A percentile compares a stretch with the other conserved stretches of the same genome.
phyloP scores from a whole-genome alignment of 1,140 invertebrate species.

The Rhagoletis zephyria region DNA sequence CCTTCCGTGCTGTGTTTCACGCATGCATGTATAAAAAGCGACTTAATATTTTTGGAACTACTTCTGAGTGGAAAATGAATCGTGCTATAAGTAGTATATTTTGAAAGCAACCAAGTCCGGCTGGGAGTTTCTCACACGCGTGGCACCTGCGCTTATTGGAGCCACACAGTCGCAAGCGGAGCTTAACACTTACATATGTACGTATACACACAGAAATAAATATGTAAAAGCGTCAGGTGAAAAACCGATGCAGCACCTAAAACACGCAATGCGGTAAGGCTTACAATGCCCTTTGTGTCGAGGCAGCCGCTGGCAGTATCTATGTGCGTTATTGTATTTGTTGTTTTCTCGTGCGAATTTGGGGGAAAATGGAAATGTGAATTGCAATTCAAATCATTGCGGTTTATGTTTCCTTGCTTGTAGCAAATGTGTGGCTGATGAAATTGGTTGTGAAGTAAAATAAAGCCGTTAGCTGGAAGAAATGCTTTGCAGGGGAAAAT shows the following conservation, averaged over 20 bases:
- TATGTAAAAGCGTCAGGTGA: neutral
- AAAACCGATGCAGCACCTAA: neutral
- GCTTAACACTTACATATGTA: neutral
- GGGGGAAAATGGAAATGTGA: constrained; percentile 1
- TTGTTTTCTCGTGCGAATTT: neutral
- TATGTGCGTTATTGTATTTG: neutral
- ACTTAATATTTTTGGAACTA: neutral
- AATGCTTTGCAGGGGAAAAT: too few species aligned
- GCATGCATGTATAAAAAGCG: neutral
- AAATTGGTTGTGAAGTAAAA: too few species aligned
- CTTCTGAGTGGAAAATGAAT: too few species aligned
- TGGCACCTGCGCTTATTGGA: neutral
- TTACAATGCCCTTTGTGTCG: neutral
- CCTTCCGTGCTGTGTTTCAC: too few species aligned
- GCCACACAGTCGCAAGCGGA: neutral
- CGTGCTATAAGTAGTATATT: too few species aligned
- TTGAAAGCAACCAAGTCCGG: too few species aligned
- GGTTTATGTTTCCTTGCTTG: neutral
- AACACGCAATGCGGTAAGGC: neutral
- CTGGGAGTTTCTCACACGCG: neutral
- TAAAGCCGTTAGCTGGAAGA: too few species aligned
- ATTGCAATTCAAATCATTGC: constrained; percentile 17
- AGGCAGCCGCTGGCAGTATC: neutral
- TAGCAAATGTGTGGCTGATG: too few species aligned
- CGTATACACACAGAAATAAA: neutral